Percentiles rank a stretch among this genome's conserved stretches.
These are phyloP conservation scores for Siniperca undulata DNA, from an alignment of 2,797 vertebrate species.

Conservation along the genomic window DNA sequence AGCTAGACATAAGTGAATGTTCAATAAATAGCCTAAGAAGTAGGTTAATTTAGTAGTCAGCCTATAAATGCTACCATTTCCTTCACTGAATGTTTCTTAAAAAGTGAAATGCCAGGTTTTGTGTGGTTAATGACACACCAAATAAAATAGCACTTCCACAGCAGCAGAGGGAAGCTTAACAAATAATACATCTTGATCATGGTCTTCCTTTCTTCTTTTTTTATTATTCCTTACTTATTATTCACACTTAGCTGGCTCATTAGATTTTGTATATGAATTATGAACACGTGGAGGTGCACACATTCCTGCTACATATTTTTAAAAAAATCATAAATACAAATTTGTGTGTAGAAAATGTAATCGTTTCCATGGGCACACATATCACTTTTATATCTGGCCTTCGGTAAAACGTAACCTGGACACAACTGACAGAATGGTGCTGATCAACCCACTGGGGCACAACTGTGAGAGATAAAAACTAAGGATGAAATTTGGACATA, in stretches of 20 bases:
- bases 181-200: slow-evolving; percentile 62
- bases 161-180: slow-evolving; percentile 32
- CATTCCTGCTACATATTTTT: background rate
- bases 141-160: slow-evolving; percentile 41
- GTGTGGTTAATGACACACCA: slow-evolving; percentile 41
- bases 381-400: background rate
- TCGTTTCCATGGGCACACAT: background rate
- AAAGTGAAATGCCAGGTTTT: slow-evolving; percentile 47
- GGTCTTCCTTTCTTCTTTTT: background rate
- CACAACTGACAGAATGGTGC: background rate
- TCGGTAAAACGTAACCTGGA: background rate
- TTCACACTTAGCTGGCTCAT: background rate
- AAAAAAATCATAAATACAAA: background rate
- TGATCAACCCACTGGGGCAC: background rate
- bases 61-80: slow-evolving; percentile 42
- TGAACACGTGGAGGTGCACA: background rate
- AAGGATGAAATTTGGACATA: background rate
- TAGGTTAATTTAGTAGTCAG: slow-evolving; percentile 43
- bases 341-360: background rate
- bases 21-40: slow-evolving; percentile 47
- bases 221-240: too few relatives aligned
- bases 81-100: slow-evolving; percentile 30
- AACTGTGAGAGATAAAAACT: background rate
- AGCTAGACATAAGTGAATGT: slow-evolving; percentile 6
- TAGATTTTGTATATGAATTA: background rate